A percentile compares a stretch with the other conserved stretches of the same genome.
Evolutionary conservation across 2,888 invertebrate genomes (phyloP).

Genomic region (Sarcophaga carnaria): DNA sequence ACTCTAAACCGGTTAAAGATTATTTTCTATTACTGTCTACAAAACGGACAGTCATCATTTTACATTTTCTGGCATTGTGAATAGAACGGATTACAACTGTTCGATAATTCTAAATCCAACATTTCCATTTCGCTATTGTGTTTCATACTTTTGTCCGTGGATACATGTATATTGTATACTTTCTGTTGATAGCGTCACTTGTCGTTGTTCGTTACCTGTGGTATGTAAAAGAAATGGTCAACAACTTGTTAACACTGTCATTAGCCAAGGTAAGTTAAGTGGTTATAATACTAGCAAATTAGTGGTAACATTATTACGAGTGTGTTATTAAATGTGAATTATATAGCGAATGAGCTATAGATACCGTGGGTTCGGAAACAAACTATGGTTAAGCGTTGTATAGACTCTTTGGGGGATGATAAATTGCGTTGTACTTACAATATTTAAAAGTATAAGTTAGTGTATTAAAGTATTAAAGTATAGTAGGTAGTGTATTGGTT

Average conservation of each 20-base stretch:
- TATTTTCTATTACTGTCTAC: too few relatives aligned
- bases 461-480: too few relatives aligned
- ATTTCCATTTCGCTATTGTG: not conserved
- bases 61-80: not conserved
- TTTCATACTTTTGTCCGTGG: not conserved
- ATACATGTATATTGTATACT: too few relatives aligned
- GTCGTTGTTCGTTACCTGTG: not conserved
- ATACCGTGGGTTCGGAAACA: not conserved
- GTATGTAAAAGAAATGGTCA: not conserved
- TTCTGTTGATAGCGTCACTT: too few relatives aligned
- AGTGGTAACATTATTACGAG: not conserved
- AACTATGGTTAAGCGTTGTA: too few relatives aligned
- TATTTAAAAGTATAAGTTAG: too few relatives aligned
- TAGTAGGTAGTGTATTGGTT: too few relatives aligned
- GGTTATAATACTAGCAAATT: not conserved
- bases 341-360: not conserved
- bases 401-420: too few relatives aligned
- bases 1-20: too few relatives aligned
- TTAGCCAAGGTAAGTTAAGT: slow-evolving; percentile 1
- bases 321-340: too few relatives aligned
- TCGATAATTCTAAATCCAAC: too few relatives aligned
- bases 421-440: too few relatives aligned
- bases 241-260: slow-evolving; percentile 13
- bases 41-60: not conserved
- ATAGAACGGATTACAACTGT: not conserved